These are phyloP conservation scores for Camponotus pennsylvanicus DNA, from an alignment of 1,140 invertebrate species.

Conservation along the genomic window DNA sequence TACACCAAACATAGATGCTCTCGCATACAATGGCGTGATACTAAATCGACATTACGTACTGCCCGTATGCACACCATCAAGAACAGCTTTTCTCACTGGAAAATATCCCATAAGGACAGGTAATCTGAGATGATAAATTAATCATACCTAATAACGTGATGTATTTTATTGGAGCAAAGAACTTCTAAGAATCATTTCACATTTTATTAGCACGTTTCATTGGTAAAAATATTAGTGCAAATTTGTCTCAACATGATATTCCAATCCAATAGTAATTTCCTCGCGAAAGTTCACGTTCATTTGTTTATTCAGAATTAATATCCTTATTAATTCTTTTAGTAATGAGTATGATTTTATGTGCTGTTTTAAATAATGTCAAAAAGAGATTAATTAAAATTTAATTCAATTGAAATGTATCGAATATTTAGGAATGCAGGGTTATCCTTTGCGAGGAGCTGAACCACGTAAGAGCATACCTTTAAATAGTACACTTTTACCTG, in stretches of 20 bases:
- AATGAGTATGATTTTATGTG: not conserved
- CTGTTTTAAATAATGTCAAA: not conserved
- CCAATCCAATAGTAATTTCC: not conserved
- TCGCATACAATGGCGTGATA: conserved; percentile 88
- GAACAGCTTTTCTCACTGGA: conserved; percentile 89
- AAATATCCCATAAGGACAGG: conserved; percentile 89
- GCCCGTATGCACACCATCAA: conserved; percentile 88
- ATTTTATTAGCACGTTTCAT: not conserved
- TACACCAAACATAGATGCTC: conserved; percentile 90
- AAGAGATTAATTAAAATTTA: not conserved
- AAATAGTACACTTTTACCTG: conserved; percentile 87
- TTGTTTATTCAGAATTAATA: not conserved
- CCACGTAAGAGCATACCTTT: conserved; percentile 88
- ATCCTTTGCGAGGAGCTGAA: conserved; percentile 86
- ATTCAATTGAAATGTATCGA: not conserved
- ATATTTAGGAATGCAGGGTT: conserved; percentile 88
- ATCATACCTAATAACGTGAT: not conserved
- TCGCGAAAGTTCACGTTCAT: not conserved
- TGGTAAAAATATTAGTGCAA: not conserved
- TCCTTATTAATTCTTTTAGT: not conserved
- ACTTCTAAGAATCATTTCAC: too few relatives aligned
- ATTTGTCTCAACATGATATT: not conserved
- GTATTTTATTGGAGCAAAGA: not conserved
- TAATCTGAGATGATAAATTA: conserved; percentile 66
- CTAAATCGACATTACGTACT: conserved; percentile 88